Evolutionary conservation across 1,140 invertebrate genomes (phyloP).

Genomic region (Agraylea sexmaculata): DNA sequence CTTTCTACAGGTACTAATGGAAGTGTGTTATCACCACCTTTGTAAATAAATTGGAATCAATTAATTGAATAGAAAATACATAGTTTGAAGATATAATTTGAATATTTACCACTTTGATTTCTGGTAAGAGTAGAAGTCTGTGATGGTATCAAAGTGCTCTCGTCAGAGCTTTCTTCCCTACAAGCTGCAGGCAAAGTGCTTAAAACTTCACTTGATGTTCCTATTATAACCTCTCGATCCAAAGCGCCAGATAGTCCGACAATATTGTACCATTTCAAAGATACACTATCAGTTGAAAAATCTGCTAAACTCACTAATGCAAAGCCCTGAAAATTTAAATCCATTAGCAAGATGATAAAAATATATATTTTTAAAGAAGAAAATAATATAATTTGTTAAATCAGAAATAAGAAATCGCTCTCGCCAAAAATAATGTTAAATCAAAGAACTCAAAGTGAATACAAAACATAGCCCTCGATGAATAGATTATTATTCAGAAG

Average conservation of each 20-base stretch:
- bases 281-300: constrained; percentile 71
- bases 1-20: constrained; percentile 8
- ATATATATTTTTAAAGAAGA: constrained; percentile 1
- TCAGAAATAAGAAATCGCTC: constrained; percentile 30
- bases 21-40: constrained; percentile 8
- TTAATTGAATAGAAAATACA: constrained; percentile 4
- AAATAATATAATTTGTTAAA: background rate
- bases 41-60: background rate
- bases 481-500: constrained; percentile 9
- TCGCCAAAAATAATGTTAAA: constrained; percentile 28
- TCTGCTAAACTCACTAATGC: constrained; percentile 91
- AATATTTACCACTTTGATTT: constrained; percentile 55
- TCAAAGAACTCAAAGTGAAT: constrained; percentile 35
- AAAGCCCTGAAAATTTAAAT: constrained; percentile 60
- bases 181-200: constrained; percentile 20
- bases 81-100: constrained; percentile 1
- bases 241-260: constrained; percentile 72
- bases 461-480: constrained; percentile 14
- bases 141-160: constrained; percentile 91
- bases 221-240: constrained; percentile 40
- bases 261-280: constrained; percentile 90
- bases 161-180: constrained; percentile 89
- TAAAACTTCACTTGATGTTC: constrained; percentile 31
- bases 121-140: constrained; percentile 91
- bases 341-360: background rate